Evolutionary conservation across 1,140 invertebrate genomes (phyloP), one percentile per base, ranked within the genome.

Genomic region (Drosophila lacertosa): DNA sequence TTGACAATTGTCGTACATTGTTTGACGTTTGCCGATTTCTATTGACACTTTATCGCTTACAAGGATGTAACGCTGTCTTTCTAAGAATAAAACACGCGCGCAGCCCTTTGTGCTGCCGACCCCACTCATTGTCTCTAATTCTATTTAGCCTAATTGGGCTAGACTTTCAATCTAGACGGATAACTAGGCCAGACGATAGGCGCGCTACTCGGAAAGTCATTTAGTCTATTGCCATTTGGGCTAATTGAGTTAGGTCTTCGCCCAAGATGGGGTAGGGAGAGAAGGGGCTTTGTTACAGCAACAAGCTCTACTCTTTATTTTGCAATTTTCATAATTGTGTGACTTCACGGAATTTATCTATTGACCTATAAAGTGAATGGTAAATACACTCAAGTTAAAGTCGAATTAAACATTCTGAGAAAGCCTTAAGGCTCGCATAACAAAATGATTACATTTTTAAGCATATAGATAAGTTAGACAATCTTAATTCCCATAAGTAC

Each of bases 1-100:
- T 82, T 90, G 88, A 90, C 86, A 89, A 90, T 89, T 89, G 86
- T 89, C 88, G 82, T 65, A 89, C 83, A 89, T 89, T 89, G 83
- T 89, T 89, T 89, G 83, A 89, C 84, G 76, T 89, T 89, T 89
- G 83, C 84, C 84, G 83, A 89, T 89, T 83, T 51, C 82, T 82
- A 82, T 88, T 89, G 83, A 81, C 81, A 68, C 71, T 72, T 50
- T 82, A 78, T 89, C 82, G 48, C 74, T 77, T 89, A 89, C 83
- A 89, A 82, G 83, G 83, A 88, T 88, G 82, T 88, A 83, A 89
- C 74, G 71, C 67, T 88, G 78, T 78, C 69, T 86, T 86, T 86
- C 82, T 82, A 37, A 82, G 82, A 88, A 88, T 74, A 78, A 75
- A 88, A 88, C 82, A 86, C 62, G 78, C 45, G 13, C 58, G 29